Evolutionary conservation across 2,888 invertebrate species (phyloP), one percentile per base, ranked within the genome.

Genomic region (Proisotoma minuta): DNA sequence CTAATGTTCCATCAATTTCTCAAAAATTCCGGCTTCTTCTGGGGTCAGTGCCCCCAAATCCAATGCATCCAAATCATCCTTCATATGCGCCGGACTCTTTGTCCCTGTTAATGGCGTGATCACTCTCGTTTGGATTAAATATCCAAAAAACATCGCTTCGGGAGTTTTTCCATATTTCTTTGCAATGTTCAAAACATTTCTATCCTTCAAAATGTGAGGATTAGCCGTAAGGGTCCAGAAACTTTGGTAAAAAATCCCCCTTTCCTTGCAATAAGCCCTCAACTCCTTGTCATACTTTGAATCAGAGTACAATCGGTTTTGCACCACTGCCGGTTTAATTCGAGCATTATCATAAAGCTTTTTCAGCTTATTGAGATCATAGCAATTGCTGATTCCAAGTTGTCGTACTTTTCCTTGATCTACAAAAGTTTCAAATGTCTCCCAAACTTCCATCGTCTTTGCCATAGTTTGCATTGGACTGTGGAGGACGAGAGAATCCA

Each of bases 401-500:
- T 64, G 64, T 18, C 40, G 15, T 1, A 69, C 64, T 52, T 65
- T 56, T 4, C 67, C 66, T 8, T 65, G 57, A 12, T 65, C 48
- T 0, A 72, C 69, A 49, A 72, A 73, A 2, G 56, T 50, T 59
- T 73, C 73, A 57, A 73, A 70, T 0, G 62, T 58, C 27, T 62
- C 26, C 73, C 73, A 73, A 12, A 73, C 72, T 52, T 63, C 59
- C 58, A 73, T 60, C 4, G 72, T 73, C 20, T 72, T 63, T 15
- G 64, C 53, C 49, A 63, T 65, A 0, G 67, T 68, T 29, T 57
- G 47, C 68, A 72, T 63, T 28, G 73, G 73, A 23, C 66, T 64
- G 50, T 73, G 73, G 18, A 73, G 62, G 2, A 73, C 69, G n/a
- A 72, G 52, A 39, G 65, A 64, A 60, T 73, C 73, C 47, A 73